phyloP scores from a whole-genome alignment of 2,888 invertebrate species.

The Anorthoa munda region DNA sequence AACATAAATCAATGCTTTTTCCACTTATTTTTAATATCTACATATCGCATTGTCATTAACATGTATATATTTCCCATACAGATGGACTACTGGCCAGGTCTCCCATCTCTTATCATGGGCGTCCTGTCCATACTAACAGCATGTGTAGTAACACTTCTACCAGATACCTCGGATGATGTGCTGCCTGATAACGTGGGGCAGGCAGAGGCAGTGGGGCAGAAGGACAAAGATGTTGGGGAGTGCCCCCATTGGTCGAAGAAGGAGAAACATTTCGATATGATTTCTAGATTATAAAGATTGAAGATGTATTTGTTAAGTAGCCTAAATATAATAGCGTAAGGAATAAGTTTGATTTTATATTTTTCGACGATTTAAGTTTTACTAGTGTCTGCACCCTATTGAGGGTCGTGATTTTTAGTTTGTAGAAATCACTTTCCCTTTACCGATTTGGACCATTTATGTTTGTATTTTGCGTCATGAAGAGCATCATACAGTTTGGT shows the following conservation, averaged over 20 bases:
- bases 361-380: too few relatives aligned
- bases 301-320: too few relatives aligned
- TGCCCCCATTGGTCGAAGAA: slow-evolving; percentile 11
- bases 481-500: too few relatives aligned
- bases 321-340: too few relatives aligned
- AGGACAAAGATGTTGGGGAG: slow-evolving; percentile 15
- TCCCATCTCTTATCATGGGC: slow-evolving; percentile 84
- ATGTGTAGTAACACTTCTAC: slow-evolving; percentile 78
- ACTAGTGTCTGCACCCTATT: too few relatives aligned
- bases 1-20: too few relatives aligned
- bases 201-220: slow-evolving; percentile 70
- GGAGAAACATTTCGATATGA: slow-evolving; percentile 2
- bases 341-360: too few relatives aligned
- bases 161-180: slow-evolving; percentile 81
- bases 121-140: slow-evolving; percentile 81
- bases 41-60: not conserved
- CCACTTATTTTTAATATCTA: too few relatives aligned
- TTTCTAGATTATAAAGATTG: not conserved
- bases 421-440: not conserved
- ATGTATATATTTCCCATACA: slow-evolving; percentile 55
- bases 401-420: too few relatives aligned
- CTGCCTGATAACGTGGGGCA: slow-evolving; percentile 82
- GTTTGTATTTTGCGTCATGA: too few relatives aligned
- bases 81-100: slow-evolving; percentile 78
- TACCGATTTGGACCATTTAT: too few relatives aligned